A percentile compares a stretch with the other conserved stretches of the same genome.
Evolutionary conservation across 2,797 vertebrate genomes (phyloP).

Genomic region (Apogon hyalosoma): DNA sequence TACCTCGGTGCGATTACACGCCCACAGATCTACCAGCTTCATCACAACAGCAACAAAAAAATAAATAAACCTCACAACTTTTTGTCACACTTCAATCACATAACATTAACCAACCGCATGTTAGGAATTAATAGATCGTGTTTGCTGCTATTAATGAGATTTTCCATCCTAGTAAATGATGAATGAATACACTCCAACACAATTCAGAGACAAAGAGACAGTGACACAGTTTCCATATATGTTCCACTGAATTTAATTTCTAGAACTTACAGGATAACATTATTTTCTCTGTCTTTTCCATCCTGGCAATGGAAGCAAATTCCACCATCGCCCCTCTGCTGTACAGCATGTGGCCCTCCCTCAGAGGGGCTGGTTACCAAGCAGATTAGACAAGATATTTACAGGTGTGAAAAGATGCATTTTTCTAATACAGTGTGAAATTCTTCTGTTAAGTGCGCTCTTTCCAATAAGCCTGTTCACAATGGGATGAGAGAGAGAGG

Average conservation of each 20-base stretch:
- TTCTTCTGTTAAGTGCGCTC: conserved; percentile 85
- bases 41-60: conserved; percentile 75
- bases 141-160: conserved; percentile 70
- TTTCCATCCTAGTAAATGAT: conserved; percentile 52
- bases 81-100: conserved; percentile 84
- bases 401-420: conserved; percentile 90
- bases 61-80: conserved; percentile 81
- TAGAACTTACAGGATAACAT: conserved; percentile 33
- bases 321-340: conserved; percentile 69
- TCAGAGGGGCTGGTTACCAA: conserved; percentile 80
- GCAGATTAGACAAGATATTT: conserved; percentile 87
- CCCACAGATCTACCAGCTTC: conserved; percentile 79
- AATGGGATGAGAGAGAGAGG: conserved; percentile 70
- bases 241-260: conserved; percentile 7
- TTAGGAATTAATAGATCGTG: conserved; percentile 76
- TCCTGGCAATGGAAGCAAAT: conserved; percentile 67
- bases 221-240: conserved; percentile 2
- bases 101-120: conserved; percentile 77
- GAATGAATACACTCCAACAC: conserved; percentile 49
- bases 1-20: conserved; percentile 81
- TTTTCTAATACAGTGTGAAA: conserved; percentile 89
- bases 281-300: conserved; percentile 47
- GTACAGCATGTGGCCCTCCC: conserved; percentile 79
- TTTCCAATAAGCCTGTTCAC: conserved; percentile 84
- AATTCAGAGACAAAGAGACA: conserved; percentile 31